Percentiles rank a stretch among this genome's conserved stretches.
Conservation (phyloP, 2,797 vertebrate genomes). For the Menidia menidia region DNA sequence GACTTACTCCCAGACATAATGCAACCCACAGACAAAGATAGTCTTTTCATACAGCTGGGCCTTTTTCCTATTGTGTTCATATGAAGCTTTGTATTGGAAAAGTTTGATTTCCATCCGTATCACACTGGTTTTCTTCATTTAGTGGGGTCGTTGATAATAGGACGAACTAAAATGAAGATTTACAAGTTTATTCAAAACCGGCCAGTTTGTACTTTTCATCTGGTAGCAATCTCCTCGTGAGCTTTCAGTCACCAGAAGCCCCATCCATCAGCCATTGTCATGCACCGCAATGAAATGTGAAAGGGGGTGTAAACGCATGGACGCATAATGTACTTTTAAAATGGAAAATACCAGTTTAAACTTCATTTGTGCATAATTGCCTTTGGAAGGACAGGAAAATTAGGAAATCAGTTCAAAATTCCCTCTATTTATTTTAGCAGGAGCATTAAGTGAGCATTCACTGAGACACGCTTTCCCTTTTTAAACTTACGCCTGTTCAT, state of each 20-base stretch:
- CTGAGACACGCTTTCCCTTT: conserved; percentile 59
- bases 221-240: conserved; percentile 84
- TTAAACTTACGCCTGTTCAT: conserved; percentile 61
- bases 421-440: conserved; percentile 71
- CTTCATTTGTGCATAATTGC: conserved; percentile 76
- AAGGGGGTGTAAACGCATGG: conserved; percentile 67
- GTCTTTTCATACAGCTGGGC: conserved; percentile 24
- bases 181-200: conserved; percentile 69
- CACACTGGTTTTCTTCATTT: conserved; percentile 59
- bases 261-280: conserved; percentile 85
- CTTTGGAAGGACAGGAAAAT: conserved; percentile 62
- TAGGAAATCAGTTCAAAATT: conserved; percentile 57
- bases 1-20: conserved; percentile 25
- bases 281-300: conserved; percentile 71
- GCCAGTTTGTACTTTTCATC: conserved; percentile 81
- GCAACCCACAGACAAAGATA: conserved; percentile 7
- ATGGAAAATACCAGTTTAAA: conserved; percentile 79
- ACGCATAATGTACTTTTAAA: conserved; percentile 80
- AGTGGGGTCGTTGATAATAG: conserved; percentile 46
- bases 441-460: conserved; percentile 66
- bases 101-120: conserved; percentile 48
- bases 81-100: not conserved
- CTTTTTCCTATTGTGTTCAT: conserved; percentile 3
- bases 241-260: conserved; percentile 81
- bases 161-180: conserved; percentile 48